Evolutionary conservation across 1,140 invertebrate genomes (phyloP), one percentile per base, ranked within the genome.

Genomic region (Neodiprion fabricii): DNA sequence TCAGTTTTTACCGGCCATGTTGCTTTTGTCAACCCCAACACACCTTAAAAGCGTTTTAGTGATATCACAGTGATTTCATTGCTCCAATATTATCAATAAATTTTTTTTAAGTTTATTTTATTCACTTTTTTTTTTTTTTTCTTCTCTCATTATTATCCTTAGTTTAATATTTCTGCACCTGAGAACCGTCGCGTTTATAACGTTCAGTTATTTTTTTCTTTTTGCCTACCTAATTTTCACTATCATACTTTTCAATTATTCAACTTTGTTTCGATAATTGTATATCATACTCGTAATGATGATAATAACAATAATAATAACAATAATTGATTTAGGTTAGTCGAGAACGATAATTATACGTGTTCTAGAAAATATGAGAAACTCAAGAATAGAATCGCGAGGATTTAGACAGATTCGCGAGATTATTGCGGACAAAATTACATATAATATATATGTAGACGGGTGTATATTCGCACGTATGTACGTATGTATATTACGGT

Each of bases 1-100:
- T 21, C 10, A 68, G 28, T 73, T 70, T 76, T 53, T 74, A 48
- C 48, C 73, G 28, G 66, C 73, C 69, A 71, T 71, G 40, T 48
- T 48, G 48, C 23, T 47, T 79, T 81, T 80, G 77, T 85, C 81
- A 81, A 82, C 79, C 81, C 81, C 79, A 78, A 83, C 81, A 83
- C 83, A 86, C 79, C 81, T 87, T 87, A 83, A 87, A 87, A 87
- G 86, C 86, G 86, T 87, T 87, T 87, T 86, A 87, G 86, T 85
- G 86, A 87, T 87, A 87, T 87, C 86, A 87, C 86, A 87, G 86
- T 87, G 85, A 87, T 87, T 87, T 87, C 86, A 87, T 87, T 87
- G 86, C 85, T 87, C 86, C 85, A 87, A 87, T 87, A 87, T 87
- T 87, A 87, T 87, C 83, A 81, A 85, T 87, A 87, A 84, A 86